These are phyloP conservation scores for Hemiscyllium ocellatum DNA, from an alignment of 2,113 vertebrate genomes.

Conservation along the genomic window DNA sequence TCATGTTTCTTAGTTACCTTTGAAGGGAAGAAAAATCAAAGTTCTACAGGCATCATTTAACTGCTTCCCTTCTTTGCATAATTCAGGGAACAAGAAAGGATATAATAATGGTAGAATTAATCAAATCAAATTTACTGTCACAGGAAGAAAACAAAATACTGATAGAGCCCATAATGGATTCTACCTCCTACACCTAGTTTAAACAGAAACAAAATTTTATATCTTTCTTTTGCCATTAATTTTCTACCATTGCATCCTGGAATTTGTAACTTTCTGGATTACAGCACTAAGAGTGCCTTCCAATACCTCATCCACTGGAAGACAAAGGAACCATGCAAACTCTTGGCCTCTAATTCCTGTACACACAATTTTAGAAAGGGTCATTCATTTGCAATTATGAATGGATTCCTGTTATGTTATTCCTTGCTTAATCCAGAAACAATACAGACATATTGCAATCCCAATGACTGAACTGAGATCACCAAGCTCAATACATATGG, in stretches of 20 bases:
- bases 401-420: neutral
- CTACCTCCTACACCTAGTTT: neutral
- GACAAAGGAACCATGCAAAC: neutral
- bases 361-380: neutral
- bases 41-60: neutral
- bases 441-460: neutral
- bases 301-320: neutral
- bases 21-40: neutral
- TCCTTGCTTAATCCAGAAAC: neutral
- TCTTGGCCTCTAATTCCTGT: neutral
- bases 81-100: neutral
- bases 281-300: neutral
- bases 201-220: neutral
- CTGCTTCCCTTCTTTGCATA: neutral
- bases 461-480: neutral
- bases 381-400: neutral
- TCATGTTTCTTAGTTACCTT: neutral
- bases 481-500: neutral
- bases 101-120: neutral
- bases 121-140: neutral
- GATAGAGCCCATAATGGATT: too few relatives aligned
- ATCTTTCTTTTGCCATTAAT: neutral
- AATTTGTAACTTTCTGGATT: neutral
- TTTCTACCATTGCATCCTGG: neutral
- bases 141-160: neutral